phyloP scores from a whole-genome alignment of 37 sponge, comb jelly and placozoan species.

The Beroe ovata region DNA sequence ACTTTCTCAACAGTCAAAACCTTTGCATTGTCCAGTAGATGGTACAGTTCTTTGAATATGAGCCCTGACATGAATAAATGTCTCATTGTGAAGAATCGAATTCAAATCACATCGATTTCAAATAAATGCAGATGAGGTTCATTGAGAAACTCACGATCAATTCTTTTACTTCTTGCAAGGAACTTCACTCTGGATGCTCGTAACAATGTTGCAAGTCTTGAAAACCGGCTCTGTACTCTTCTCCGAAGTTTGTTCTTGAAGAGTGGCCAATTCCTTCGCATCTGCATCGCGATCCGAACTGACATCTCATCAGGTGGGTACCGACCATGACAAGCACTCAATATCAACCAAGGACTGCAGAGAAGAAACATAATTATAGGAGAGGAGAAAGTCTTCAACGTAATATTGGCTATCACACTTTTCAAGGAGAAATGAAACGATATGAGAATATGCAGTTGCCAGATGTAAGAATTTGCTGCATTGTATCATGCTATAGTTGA shows the following conservation, averaged over 20 bases:
- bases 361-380: too few relatives aligned
- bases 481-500: too few relatives aligned
- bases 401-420: too few relatives aligned
- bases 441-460: too few relatives aligned
- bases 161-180: background rate
- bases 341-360: conserved; percentile 36
- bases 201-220: background rate
- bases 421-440: too few relatives aligned
- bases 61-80: background rate
- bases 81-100: too few relatives aligned
- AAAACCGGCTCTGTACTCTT: background rate
- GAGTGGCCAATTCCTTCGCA: conserved; percentile 2
- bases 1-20: background rate
- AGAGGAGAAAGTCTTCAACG: too few relatives aligned
- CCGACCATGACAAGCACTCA: conserved; percentile 10
- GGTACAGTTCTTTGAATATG: background rate
- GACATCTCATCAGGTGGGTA: conserved; percentile 48
- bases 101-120: too few relatives aligned
- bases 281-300: conserved; percentile 18
- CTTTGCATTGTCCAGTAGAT: background rate
- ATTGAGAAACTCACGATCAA: background rate
- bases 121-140: too few relatives aligned
- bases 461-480: too few relatives aligned
- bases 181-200: background rate
- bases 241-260: background rate